Evolutionary conservation across 2,888 invertebrate species (phyloP), one percentile per base, ranked within the genome.

Genomic region (Brachypterus glaber): DNA sequence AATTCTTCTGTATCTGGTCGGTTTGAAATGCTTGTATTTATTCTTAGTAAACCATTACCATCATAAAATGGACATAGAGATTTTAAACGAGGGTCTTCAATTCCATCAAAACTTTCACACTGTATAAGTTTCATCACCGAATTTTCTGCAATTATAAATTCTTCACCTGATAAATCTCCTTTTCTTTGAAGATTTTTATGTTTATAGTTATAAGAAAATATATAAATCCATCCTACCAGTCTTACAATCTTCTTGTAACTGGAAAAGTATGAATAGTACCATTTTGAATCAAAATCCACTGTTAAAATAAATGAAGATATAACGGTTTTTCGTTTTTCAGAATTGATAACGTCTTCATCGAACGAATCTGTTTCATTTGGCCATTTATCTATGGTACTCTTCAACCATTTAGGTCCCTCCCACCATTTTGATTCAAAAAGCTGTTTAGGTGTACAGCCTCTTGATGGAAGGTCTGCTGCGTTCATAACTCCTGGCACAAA

Each of bases 331-430:
- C n/a, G n/a, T n/a, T n/a, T n/a, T n/a, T n/a, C n/a, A n/a, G n/a
- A n/a, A n/a, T n/a, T n/a, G n/a, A n/a, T n/a, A n/a, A n/a, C n/a
- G n/a, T n/a, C n/a, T n/a, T n/a, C n/a, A n/a, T n/a, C n/a, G n/a
- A n/a, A n/a, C n/a, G n/a, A n/a, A n/a, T n/a, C n/a, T n/a, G n/a
- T n/a, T n/a, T n/a, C n/a, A 29, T n/a, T 11, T 29, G 7, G 11
- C 7, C 7, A 5, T 8, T 29, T 13, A 29, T 5, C 7, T 43
- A n/a, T n/a, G n/a, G n/a, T n/a, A 18, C 29, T 17, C 31, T 33
- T 37, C n/a, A 56, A 40, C 53, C 53, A 60, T 4, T 32, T 13
- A 4, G 58, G 57, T 4, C 57, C 59, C 48, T 51, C 48, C 58
- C 55, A 60, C 59, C n/a, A n/a, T n/a, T n/a, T n/a, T n/a, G n/a